Percentiles rank a stretch among this genome's conserved stretches.
These are phyloP conservation scores for Thymallus thymallus DNA, from an alignment of 2,113 vertebrate species.

Conservation along the genomic window DNA sequence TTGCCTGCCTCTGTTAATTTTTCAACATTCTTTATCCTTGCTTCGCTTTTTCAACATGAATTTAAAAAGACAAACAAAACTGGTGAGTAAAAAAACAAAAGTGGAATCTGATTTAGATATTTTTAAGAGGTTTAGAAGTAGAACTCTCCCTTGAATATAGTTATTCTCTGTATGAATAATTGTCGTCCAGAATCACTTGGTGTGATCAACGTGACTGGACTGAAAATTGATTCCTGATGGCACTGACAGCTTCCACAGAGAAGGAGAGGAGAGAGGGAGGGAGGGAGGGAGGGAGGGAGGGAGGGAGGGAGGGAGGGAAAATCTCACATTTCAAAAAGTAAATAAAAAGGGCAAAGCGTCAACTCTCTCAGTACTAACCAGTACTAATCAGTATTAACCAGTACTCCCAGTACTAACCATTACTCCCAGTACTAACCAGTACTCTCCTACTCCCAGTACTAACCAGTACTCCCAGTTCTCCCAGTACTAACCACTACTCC, in stretches of 20 bases:
- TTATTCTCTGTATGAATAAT: slow-evolving; percentile 72
- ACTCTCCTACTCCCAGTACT: too few species aligned
- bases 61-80: slow-evolving; percentile 59
- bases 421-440: too few species aligned
- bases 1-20: slow-evolving; percentile 5
- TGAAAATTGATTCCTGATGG: slow-evolving; percentile 68
- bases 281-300: background rate
- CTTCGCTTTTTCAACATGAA: slow-evolving; percentile 41
- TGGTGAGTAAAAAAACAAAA: slow-evolving; percentile 22
- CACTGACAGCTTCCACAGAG: slow-evolving; percentile 71
- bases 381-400: too few species aligned
- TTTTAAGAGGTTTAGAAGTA: slow-evolving; percentile 61
- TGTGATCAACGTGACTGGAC: slow-evolving; percentile 76
- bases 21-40: background rate
- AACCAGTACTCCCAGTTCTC: too few species aligned
- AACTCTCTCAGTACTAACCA: slow-evolving; percentile 57
- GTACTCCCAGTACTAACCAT: too few species aligned
- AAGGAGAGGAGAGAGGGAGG: background rate
- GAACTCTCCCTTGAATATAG: slow-evolving; percentile 55
- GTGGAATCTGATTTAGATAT: too few species aligned
- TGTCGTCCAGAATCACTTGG: slow-evolving; percentile 75
- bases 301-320: background rate
- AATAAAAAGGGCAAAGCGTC: slow-evolving; percentile 63
- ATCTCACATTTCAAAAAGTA: slow-evolving; percentile 39
- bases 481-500: too few species aligned